Conservation (phyloP, 2,888 invertebrate genomes). For the Parnassius glacialis region DNA sequence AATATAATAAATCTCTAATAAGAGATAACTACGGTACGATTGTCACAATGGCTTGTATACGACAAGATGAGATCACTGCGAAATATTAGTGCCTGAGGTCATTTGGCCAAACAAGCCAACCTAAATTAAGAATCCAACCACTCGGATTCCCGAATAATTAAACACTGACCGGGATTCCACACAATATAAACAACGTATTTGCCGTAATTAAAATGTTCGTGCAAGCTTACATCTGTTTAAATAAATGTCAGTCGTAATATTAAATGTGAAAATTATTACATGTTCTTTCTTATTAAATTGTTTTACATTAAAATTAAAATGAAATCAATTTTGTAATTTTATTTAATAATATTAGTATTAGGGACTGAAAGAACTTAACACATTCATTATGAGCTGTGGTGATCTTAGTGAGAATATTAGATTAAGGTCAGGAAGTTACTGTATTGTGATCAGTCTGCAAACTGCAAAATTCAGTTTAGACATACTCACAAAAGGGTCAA, state of each 20-base stretch:
- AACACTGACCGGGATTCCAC: conserved; percentile 26
- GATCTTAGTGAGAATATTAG: too few species aligned
- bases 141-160: conserved; percentile 21
- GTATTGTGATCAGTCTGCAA: too few species aligned
- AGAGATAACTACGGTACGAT: not conserved
- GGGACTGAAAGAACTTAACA: too few species aligned
- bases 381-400: too few species aligned
- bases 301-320: too few species aligned
- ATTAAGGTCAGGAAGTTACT: too few species aligned
- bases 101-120: conserved; percentile 23
- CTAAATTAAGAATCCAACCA: conserved; percentile 23
- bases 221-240: conserved; percentile 12
- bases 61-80: conserved; percentile 15
- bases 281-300: too few species aligned
- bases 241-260: conserved; percentile 5
- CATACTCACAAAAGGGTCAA: too few species aligned
- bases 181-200: conserved; percentile 21
- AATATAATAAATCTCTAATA: too few species aligned
- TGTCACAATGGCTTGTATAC: not conserved
- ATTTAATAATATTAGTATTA: too few species aligned
- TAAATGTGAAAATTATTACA: conserved; percentile 1
- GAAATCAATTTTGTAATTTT: too few species aligned
- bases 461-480: too few species aligned
- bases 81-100: conserved; percentile 21
- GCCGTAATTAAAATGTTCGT: conserved; percentile 23